phyloP scores from a whole-genome alignment of 1,140 invertebrate species.

The Telenomus remus region DNA sequence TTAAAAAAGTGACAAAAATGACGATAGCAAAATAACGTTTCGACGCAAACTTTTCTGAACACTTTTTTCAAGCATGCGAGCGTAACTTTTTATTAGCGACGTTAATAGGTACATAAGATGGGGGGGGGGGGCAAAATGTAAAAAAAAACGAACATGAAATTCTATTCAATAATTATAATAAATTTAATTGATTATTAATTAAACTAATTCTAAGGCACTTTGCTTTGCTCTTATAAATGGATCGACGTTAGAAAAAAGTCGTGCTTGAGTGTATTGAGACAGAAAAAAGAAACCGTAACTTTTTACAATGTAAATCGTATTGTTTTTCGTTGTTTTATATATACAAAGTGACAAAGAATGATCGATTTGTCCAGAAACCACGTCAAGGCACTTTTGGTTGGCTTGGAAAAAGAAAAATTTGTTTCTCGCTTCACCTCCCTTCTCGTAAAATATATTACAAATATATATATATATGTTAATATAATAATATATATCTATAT shows the following conservation, averaged over 20 bases:
- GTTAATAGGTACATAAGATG: conserved; percentile 12
- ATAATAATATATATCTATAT: no score
- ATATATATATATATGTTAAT: no score
- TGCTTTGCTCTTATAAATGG: conserved; percentile 21
- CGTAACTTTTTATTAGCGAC: conserved; percentile 28
- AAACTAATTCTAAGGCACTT: conserved; percentile 41
- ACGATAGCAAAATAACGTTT: conserved; percentile 26
- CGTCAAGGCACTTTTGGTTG: conserved; percentile 51
- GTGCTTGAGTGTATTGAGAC: background rate
- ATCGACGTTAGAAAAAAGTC: conserved; percentile 9
- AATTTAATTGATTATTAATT: conserved; percentile 22
- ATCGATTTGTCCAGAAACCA: conserved; percentile 46
- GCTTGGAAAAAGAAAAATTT: background rate
- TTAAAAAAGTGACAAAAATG: conserved; percentile 34
- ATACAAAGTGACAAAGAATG: conserved; percentile 33
- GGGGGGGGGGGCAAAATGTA: background rate
- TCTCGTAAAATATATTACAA: no score
- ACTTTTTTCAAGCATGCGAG: conserved; percentile 26
- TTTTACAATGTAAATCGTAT: background rate
- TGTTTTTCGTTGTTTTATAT: conserved; percentile 15
- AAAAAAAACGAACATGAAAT: conserved; percentile 4
- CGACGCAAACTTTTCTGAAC: conserved; percentile 25
- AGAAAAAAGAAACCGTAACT: background rate
- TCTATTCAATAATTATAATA: conserved; percentile 18
- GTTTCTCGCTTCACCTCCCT: background rate